Percentiles rank a stretch among this genome's conserved stretches.
These are phyloP conservation scores for Trichopoda pennipes DNA, from an alignment of 2,888 invertebrate species.

Conservation along the genomic window DNA sequence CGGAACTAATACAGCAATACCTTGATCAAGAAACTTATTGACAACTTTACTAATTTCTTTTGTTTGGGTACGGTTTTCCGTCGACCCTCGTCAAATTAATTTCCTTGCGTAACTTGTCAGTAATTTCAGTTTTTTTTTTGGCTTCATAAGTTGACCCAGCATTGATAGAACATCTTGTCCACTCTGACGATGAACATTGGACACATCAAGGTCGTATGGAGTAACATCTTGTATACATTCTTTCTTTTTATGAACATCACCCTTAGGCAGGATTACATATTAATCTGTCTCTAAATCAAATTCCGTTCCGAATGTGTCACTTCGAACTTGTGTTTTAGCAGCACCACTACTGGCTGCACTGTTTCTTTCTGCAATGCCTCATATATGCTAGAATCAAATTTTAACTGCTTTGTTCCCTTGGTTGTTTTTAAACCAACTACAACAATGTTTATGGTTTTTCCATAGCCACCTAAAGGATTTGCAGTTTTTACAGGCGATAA, in stretches of 20 bases:
- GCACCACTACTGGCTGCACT: constrained; percentile 99
- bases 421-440: constrained; percentile 98
- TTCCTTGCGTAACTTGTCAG: constrained; percentile 97
- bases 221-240: constrained; percentile 98
- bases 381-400: constrained; percentile 98
- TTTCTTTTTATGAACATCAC: constrained; percentile 99
- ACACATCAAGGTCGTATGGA: constrained; percentile 97
- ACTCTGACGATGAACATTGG: constrained; percentile 98
- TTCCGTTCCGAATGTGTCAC: constrained; percentile 98
- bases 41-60: constrained; percentile 99
- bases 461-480: constrained; percentile 97
- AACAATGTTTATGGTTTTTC: constrained; percentile 98
- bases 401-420: constrained; percentile 98
- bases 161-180: constrained; percentile 98
- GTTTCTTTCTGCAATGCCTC: constrained; percentile 98
- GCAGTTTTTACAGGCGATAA: constrained; percentile 99
- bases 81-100: no score
- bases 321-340: constrained; percentile 98
- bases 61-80: no score
- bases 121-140: constrained; percentile 99
- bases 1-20: constrained; percentile 98
- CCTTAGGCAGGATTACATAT: constrained; percentile 99
- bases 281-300: constrained; percentile 99
- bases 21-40: constrained; percentile 99
- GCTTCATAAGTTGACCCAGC: constrained; percentile 99